These are phyloP conservation scores for Corydoras sp. DNA, from an alignment of 2,113 vertebrate species.

Conservation along the genomic window DNA sequence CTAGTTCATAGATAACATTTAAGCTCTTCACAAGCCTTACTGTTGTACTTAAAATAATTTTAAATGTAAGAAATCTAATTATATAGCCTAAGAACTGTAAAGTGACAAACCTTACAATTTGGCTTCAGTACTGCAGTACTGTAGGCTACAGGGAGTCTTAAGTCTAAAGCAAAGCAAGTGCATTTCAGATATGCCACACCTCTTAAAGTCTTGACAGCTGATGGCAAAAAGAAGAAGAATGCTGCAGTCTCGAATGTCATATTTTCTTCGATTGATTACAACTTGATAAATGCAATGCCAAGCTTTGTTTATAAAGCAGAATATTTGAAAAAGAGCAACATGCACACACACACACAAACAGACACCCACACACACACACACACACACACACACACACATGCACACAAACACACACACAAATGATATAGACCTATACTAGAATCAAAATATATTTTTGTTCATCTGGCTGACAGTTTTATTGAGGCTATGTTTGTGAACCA, in stretches of 20 bases:
- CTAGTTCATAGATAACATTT: too few relatives aligned
- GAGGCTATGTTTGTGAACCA: slow-evolving; percentile 22
- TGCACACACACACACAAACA: neutral
- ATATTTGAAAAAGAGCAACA: neutral
- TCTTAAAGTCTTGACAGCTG: slow-evolving; percentile 12
- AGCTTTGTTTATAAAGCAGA: neutral
- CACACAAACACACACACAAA: too few relatives aligned
- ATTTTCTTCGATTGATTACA: slow-evolving; percentile 23
- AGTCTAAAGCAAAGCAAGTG: slow-evolving; percentile 18
- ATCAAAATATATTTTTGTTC: slow-evolving; percentile 24
- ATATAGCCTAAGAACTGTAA: too few relatives aligned
- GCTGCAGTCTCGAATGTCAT: slow-evolving; percentile 10
- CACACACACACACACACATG: too few relatives aligned
- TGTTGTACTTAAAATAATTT: too few relatives aligned
- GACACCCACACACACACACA: too few relatives aligned
- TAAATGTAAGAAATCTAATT: too few relatives aligned
- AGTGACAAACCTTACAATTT: too few relatives aligned
- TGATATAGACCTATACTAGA: neutral
- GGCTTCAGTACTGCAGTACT: slow-evolving; percentile 3
- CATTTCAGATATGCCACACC: neutral
- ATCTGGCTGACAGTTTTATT: slow-evolving; percentile 30
- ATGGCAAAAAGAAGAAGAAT: slow-evolving; percentile 18
- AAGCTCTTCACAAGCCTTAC: too few relatives aligned
- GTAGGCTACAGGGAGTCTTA: neutral
- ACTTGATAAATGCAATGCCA: slow-evolving; percentile 16